These are phyloP conservation scores for Lepidothrix coronata DNA, from an alignment of 2,113 vertebrate genomes.

Conservation along the genomic window DNA sequence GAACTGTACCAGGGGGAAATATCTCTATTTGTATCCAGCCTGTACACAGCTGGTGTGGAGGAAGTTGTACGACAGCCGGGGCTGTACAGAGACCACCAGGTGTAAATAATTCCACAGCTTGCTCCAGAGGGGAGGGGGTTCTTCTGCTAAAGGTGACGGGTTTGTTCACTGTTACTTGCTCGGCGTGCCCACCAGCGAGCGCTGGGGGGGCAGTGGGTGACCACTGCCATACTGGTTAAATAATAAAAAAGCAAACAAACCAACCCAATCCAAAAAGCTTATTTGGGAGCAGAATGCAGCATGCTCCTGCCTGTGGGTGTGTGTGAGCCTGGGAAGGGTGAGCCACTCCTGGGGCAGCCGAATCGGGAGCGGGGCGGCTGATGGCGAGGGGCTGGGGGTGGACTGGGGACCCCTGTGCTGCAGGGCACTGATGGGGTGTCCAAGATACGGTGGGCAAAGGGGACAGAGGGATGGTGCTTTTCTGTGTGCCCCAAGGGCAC, in stretches of 20 bases:
- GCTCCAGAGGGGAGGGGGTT: constrained; percentile 78
- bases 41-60: constrained; percentile 73
- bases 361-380: background rate
- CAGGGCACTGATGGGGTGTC: background rate
- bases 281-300: constrained; percentile 71
- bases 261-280: constrained; percentile 56
- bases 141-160: constrained; percentile 52
- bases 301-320: background rate
- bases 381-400: accelerated
- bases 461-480: background rate
- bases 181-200: constrained; percentile 78
- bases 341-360: background rate
- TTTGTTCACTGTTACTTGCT: constrained; percentile 79
- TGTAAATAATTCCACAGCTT: constrained; percentile 87
- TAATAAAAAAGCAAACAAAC: constrained; percentile 73
- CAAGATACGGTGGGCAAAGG: background rate
- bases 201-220: constrained; percentile 81
- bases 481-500: background rate
- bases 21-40: constrained; percentile 70
- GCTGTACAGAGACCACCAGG: constrained; percentile 82
- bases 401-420: background rate
- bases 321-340: background rate
- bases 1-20: constrained; percentile 40
- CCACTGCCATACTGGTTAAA: constrained; percentile 85
- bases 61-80: constrained; percentile 75